These are phyloP conservation scores for Semnornis frantzii DNA, from an alignment of 2,113 vertebrate species.

Conservation along the genomic window DNA sequence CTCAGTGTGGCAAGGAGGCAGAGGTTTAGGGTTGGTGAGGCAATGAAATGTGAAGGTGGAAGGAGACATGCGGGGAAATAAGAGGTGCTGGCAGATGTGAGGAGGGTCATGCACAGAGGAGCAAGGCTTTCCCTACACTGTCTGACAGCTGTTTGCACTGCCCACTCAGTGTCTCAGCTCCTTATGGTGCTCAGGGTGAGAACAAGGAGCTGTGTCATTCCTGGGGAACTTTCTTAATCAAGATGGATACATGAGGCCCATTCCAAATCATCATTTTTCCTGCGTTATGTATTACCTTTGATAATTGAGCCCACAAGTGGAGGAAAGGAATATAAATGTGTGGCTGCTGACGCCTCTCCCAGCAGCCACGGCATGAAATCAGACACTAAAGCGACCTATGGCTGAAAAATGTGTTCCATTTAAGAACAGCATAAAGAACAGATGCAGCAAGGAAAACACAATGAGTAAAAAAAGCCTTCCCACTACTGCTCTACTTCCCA, in stretches of 20 bases:
- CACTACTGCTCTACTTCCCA: background rate
- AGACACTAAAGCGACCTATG: constrained; percentile 36
- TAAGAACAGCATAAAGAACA: constrained; percentile 2
- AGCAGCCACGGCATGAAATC: background rate
- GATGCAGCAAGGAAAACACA: constrained; percentile 2
- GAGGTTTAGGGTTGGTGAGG: background rate
- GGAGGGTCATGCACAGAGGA: background rate
- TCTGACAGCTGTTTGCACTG: background rate
- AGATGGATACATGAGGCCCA: constrained; percentile 46
- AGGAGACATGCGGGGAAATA: background rate
- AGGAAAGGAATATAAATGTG: constrained; percentile 47
- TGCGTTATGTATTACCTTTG: constrained; percentile 59
- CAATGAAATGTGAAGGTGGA: background rate
- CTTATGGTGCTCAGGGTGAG: background rate
- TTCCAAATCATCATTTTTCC: constrained; percentile 53
- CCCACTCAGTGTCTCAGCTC: background rate
- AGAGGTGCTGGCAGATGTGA: background rate
- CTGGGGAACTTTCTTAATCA: constrained; percentile 38
- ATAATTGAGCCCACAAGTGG: constrained; percentile 19
- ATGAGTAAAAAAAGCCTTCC: background rate
- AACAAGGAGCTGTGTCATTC: constrained; percentile 7
- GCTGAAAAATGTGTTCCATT: constrained; percentile 1
- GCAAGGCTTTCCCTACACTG: background rate
- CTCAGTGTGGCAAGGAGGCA: background rate
- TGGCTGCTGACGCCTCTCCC: constrained; percentile 32